Evolutionary conservation across 2,888 invertebrate species (phyloP), one percentile per base, ranked within the genome.

Genomic region (Agrenia bidenticulata): DNA sequence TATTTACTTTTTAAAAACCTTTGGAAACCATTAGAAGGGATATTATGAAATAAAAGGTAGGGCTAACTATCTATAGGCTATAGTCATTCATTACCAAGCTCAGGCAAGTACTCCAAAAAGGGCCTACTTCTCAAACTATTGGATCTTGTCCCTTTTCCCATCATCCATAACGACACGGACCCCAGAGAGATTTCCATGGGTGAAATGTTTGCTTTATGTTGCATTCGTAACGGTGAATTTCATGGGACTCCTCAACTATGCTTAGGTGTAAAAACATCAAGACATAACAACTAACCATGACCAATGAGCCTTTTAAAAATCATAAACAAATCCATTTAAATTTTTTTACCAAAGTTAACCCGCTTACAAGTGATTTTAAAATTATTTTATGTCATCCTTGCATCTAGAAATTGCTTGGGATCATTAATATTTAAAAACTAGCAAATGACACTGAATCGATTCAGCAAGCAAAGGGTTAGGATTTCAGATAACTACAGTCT

Each of bases 141-240:
- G 32, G 11, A 4, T 32, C 32, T 32, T 32, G 11, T 32, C 32
- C 32, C 11, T 32, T 32, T 32, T 32, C 32, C 32, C 32, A 32
- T 45, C 45, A 45, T 45, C 19, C 45, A 15, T 11, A 45, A 45
- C 9, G 45, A 45, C 19, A 45, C 19, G 45, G 19, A 51, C 45
- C 26, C 21, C 17, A 23, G 56, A n/a, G n/a, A 37, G 63, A 55
- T 49, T 37, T 60, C 42, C 64, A 64, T 45, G 61, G 56, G 42
- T 51, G 45, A 64, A 64, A 45, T 64, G 60, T 55, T 51, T 59
- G 59, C 53, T n/a, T 64, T 60, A 24, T 65, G 27, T 63, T 27
- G 49, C 37, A 56, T 65, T 61, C 56, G 65, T 54, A 61, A 65
- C 65, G 65, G 65, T 37, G 37, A 60, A 21, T 60, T 60, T 51